Evolutionary conservation across 2,113 vertebrate species (phyloP), one percentile per base, ranked within the genome.

Genomic region (Malurus elegans): DNA sequence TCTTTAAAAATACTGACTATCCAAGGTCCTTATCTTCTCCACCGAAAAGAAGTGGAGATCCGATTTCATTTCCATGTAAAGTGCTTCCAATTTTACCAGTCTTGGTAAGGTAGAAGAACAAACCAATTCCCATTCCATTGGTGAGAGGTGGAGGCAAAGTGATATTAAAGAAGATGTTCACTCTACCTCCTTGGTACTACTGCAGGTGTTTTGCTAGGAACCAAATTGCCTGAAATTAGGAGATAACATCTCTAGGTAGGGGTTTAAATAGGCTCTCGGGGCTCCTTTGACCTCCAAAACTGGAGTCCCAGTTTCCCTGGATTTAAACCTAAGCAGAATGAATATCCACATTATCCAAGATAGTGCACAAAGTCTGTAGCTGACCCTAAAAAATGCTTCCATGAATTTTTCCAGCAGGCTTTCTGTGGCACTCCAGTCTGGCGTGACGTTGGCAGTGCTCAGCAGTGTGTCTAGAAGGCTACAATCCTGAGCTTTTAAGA

Each of bases 401-500:
- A 53, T 0, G 0, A 34, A 4, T 51, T 62, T 47, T 54, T 34
- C 75, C 29, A 57, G 31, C 1, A 8, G 15, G 9, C 4, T 81
- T 92, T 76, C 34, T 70, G 51, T 34, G 65, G 16, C 34, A 36
- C 10, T 67, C 7, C 32, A 34, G 12, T 38, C 56, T 85, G 20
- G 20, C 71, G n/a, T 1, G 0, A 32, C 0, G 0, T 28, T 69
- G n/a, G 13, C 51, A 54, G 12, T 21, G 73, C 54, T 61, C 18
- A 24, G 32, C 16, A 25, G 4, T n/a, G 25, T 58, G 17, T 56
- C 51, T 65, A 78, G 72, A 78, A 83, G 32, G 32, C 47, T 65
- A 6, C 16, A 69, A 11, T 25, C 26, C 9, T 20, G 26, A n/a
- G 15, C 17, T 90, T 90, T 74, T 40, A 44, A 24, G 14, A 64